phyloP scores from a whole-genome alignment of 2,113 vertebrate genomes.

The Rhinichthys klamathensis region DNA sequence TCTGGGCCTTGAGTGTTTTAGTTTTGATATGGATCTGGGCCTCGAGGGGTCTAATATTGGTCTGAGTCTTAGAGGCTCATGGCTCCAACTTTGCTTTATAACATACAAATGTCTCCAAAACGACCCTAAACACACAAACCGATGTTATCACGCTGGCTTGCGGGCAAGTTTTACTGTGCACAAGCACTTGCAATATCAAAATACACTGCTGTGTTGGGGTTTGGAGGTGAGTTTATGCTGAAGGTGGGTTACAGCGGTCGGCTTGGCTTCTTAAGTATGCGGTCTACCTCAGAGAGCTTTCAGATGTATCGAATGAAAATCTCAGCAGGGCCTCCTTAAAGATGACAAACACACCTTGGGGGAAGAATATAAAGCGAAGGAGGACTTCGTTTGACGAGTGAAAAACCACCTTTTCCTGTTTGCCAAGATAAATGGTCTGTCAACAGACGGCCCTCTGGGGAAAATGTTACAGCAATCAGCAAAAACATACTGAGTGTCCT shows the following conservation, averaged over 20 bases:
- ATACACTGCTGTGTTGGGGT: conserved; percentile 1
- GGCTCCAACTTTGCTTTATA: background rate
- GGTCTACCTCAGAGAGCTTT: conserved; percentile 48
- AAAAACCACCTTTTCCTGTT: conserved; percentile 40
- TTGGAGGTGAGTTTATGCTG: background rate
- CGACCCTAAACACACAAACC: background rate
- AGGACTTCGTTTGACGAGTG: background rate
- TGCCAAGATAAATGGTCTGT: conserved; percentile 49
- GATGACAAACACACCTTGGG: conserved; percentile 39
- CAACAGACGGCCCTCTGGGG: conserved; percentile 35
- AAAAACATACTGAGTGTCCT: conserved; percentile 36
- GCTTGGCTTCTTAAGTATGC: conserved; percentile 14
- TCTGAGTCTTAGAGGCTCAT: background rate
- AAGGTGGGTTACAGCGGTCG: conserved; percentile 5
- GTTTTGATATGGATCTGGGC: background rate
- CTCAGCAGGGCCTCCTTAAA: conserved; percentile 47
- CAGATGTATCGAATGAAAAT: conserved; percentile 37
- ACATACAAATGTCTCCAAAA: background rate
- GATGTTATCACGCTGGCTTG: conserved; percentile 35
- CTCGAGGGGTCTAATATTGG: conserved; percentile 9
- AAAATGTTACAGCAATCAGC: background rate
- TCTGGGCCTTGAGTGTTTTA: background rate
- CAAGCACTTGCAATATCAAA: background rate
- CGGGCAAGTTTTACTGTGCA: background rate
- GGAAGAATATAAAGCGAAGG: conserved; percentile 26